Evolutionary conservation across 2,888 invertebrate species (phyloP).

Genomic region (Phalera bucephala): DNA sequence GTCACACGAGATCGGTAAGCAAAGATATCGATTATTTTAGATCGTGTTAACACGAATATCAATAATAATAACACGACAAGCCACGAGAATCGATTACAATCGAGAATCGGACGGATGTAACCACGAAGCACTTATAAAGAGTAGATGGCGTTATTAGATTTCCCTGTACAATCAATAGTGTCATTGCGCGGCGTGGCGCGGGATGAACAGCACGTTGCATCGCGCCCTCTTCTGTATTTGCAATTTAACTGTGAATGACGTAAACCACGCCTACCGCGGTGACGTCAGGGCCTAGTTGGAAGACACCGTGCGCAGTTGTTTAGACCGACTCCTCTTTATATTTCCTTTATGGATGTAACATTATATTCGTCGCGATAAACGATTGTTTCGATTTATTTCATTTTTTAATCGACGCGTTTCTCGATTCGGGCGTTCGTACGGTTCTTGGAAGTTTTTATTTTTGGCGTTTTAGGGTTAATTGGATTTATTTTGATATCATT

Average conservation of each 20-base stretch:
- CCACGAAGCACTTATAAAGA: too few relatives aligned
- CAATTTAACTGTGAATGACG: too few relatives aligned
- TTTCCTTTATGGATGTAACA: constrained; percentile 46
- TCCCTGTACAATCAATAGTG: too few relatives aligned
- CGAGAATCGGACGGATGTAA: constrained; percentile 37
- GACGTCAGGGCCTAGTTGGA: too few relatives aligned
- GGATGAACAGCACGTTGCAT: too few relatives aligned
- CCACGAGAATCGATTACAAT: constrained; percentile 49
- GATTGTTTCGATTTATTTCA: constrained; percentile 43
- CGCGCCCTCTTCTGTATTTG: too few relatives aligned
- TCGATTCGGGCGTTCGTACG: constrained; percentile 30
- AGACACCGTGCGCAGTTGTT: too few relatives aligned
- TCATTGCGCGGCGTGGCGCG: too few relatives aligned
- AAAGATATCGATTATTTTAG: constrained; percentile 41
- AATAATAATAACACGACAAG: constrained; percentile 42
- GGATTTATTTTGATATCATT: constrained; percentile 33
- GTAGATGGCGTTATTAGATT: too few relatives aligned
- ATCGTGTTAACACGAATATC: constrained; percentile 41
- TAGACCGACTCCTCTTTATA: too few relatives aligned
- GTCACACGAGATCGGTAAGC: constrained; percentile 32
- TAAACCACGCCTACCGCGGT: too few relatives aligned
- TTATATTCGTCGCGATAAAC: constrained; percentile 46
- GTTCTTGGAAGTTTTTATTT: constrained; percentile 23
- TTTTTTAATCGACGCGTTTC: constrained; percentile 36
- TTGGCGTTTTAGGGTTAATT: constrained; percentile 40